Evolutionary conservation across 2,797 vertebrate species (phyloP).

Genomic region (Rhinella marina): DNA sequence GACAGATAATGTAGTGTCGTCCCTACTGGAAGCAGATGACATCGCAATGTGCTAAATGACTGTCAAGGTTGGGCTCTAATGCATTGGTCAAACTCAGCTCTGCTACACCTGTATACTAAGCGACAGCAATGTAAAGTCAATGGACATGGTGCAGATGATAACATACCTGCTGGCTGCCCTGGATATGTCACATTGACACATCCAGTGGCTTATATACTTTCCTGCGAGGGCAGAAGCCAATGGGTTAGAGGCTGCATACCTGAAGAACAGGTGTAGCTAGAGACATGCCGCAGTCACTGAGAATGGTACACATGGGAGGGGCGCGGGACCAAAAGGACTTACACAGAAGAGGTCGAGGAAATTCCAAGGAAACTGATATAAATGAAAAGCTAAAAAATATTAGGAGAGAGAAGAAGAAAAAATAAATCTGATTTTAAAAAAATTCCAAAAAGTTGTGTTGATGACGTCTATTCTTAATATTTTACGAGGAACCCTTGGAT

Average conservation of each 20-base stretch:
- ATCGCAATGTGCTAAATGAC: not conserved
- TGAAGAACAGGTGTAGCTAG: conserved; percentile 49
- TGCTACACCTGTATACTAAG: not conserved
- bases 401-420: not conserved
- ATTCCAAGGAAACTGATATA: not conserved
- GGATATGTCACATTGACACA: not conserved
- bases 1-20: not conserved
- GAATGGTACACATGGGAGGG: conserved; percentile 3
- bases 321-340: not conserved
- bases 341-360: not conserved
- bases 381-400: not conserved
- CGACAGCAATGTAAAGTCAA: not conserved
- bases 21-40: not conserved
- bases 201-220: conserved; percentile 34
- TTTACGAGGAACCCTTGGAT: not conserved
- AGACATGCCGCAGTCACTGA: not conserved
- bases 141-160: not conserved
- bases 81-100: not conserved
- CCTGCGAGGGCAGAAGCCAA: not conserved
- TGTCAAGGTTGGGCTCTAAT: too few relatives aligned
- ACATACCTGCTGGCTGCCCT: conserved; percentile 51
- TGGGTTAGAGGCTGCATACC: not conserved
- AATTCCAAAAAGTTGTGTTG: not conserved
- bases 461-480: not conserved
- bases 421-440: not conserved